phyloP scores from a whole-genome alignment of 2,888 invertebrate species.

The Podabrus alpinus region DNA sequence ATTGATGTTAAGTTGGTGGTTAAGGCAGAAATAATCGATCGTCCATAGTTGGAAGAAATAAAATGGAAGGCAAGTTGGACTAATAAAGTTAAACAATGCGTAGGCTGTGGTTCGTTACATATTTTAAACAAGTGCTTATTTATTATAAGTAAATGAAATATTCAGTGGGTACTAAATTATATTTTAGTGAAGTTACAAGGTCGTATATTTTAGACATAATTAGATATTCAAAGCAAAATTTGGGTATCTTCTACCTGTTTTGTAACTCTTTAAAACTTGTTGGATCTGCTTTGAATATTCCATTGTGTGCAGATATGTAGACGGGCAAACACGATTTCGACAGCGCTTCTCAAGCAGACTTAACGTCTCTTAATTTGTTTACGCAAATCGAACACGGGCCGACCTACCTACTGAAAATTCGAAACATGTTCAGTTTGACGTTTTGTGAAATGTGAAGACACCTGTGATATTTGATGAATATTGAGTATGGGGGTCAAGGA shows the following conservation, averaged over 20 bases:
- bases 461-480: not conserved
- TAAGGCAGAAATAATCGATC: not conserved
- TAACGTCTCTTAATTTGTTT: not conserved
- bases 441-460: not conserved
- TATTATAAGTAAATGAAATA: conserved; percentile 26
- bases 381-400: not conserved
- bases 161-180: conserved; percentile 30
- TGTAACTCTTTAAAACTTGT: conserved; percentile 20
- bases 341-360: not conserved
- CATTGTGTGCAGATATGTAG: conserved; percentile 5
- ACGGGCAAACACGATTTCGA: conserved; percentile 8
- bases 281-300: conserved; percentile 17
- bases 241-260: conserved; percentile 26
- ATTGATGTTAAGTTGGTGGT: not conserved
- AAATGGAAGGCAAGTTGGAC: conserved; percentile 9
- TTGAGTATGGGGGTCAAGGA: not conserved
- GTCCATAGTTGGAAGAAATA: not conserved
- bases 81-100: conserved; percentile 29
- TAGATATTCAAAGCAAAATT: conserved; percentile 31
- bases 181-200: conserved; percentile 29
- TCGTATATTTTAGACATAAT: conserved; percentile 31
- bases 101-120: conserved; percentile 25
- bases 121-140: conserved; percentile 27
- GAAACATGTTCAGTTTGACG: not conserved
- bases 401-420: not conserved